Evolutionary conservation across 2,113 vertebrate species (phyloP).

Genomic region (Gulo gulo): DNA sequence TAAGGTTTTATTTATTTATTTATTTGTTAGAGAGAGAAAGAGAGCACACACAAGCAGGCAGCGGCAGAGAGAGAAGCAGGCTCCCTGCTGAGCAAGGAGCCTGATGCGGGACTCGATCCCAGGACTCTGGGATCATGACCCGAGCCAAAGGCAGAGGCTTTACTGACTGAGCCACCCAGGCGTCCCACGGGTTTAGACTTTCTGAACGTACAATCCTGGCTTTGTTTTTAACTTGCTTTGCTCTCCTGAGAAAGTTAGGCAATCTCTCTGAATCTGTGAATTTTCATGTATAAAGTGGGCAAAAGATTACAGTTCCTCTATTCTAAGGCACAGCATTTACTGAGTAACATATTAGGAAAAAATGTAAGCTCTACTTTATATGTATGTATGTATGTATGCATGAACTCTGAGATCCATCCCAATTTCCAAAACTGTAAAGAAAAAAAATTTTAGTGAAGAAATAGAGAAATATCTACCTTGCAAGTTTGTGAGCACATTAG

Average conservation of each 20-base stretch:
- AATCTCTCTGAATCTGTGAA: not conserved
- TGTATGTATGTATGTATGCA: not conserved
- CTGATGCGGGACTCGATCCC: too few species aligned
- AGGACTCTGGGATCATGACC: too few species aligned
- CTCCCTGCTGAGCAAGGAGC: too few species aligned
- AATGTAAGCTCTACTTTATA: not conserved
- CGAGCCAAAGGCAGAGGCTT: too few species aligned
- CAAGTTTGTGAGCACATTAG: not conserved
- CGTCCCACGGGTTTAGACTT: not conserved
- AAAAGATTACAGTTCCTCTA: not conserved
- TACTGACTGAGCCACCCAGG: too few species aligned
- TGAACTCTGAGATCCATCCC: not conserved
- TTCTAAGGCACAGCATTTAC: not conserved
- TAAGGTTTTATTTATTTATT: too few species aligned
- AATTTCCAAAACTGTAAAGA: slow-evolving; percentile 3
- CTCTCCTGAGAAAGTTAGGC: not conserved
- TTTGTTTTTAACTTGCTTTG: not conserved
- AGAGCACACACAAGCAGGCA: too few species aligned
- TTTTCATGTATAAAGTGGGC: not conserved
- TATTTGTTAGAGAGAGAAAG: too few species aligned
- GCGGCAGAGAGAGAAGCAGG: too few species aligned
- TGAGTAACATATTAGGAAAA: not conserved
- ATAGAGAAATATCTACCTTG: not conserved
- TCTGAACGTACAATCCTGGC: not conserved
- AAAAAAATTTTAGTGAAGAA: not conserved